These are phyloP conservation scores for Carcinoscorpius rotundicauda DNA, from an alignment of 1,140 invertebrate species.

Conservation along the genomic window DNA sequence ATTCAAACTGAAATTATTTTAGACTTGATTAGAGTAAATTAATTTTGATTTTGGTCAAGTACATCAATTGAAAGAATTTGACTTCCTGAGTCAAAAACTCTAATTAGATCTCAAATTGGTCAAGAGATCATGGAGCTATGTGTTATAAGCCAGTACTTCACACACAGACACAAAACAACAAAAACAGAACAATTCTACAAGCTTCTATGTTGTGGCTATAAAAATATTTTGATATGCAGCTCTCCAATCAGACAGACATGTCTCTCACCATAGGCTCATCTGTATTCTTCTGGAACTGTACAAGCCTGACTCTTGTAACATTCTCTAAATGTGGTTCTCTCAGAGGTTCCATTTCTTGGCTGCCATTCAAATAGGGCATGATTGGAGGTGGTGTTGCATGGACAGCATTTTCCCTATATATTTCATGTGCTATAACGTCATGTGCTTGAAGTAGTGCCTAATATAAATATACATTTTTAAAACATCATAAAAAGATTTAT, in stretches of 20 bases:
- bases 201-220: background rate
- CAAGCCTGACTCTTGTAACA: constrained; percentile 87
- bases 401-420: constrained; percentile 87
- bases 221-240: background rate
- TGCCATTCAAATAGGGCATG: constrained; percentile 16
- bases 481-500: too few species aligned
- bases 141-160: background rate
- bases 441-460: constrained; percentile 93
- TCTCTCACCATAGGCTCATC: constrained; percentile 79
- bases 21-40: too few species aligned
- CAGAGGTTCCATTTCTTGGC: constrained; percentile 13
- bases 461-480: constrained; percentile 22
- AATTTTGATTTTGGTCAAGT: too few species aligned
- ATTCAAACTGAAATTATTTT: too few species aligned
- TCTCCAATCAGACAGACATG: background rate
- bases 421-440: constrained; percentile 94
- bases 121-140: too few species aligned
- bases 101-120: too few species aligned
- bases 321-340: constrained; percentile 36
- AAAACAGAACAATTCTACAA: background rate
- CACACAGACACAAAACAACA: too few species aligned
- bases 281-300: constrained; percentile 98
- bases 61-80: too few species aligned
- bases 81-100: too few species aligned
- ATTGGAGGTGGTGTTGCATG: constrained; percentile 50